phyloP scores from a whole-genome alignment of 92 coral and sea anemone species.

The Epizoanthus rinbou region DNA sequence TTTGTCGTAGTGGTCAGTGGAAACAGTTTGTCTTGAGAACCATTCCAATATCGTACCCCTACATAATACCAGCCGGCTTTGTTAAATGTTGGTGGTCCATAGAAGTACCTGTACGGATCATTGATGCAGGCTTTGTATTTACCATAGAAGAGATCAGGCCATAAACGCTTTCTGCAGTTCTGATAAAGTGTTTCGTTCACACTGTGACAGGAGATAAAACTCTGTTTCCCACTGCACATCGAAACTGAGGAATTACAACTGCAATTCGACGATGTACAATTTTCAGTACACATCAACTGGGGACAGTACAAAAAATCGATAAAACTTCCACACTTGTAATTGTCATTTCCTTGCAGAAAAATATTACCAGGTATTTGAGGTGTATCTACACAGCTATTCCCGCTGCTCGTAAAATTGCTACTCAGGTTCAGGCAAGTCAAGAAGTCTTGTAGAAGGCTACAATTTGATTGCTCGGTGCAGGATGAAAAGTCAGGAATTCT shows the following conservation, averaged over 20 bases:
- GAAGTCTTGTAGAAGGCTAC: slow-evolving; percentile 28
- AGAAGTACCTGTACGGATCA: slow-evolving; percentile 27
- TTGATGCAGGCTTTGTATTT: slow-evolving; percentile 5
- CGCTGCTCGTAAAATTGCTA: neutral
- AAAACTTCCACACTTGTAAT: neutral
- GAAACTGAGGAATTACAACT: neutral
- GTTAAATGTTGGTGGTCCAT: slow-evolving; percentile 28
- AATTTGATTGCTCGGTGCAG: slow-evolving; percentile 1
- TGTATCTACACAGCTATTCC: neutral
- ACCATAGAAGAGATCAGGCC: slow-evolving; percentile 35
- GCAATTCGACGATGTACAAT: neutral
- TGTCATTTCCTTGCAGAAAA: neutral
- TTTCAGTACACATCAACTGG: neutral
- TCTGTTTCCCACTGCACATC: slow-evolving; percentile 1
- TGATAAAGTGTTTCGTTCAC: slow-evolving; percentile 4
- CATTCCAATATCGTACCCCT: slow-evolving; percentile 38
- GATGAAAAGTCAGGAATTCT: slow-evolving; percentile 38
- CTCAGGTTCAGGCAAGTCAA: slow-evolving; percentile 16
- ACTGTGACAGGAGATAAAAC: neutral
- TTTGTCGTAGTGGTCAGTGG: slow-evolving; percentile 28
- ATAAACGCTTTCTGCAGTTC: neutral
- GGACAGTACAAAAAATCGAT: slow-evolving; percentile 17
- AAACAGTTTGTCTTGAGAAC: slow-evolving; percentile 3
- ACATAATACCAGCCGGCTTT: slow-evolving; percentile 31
- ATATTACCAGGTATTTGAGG: neutral